Evolutionary conservation across 2,888 invertebrate species (phyloP).

Genomic region (Dinocampus coccinellae): DNA sequence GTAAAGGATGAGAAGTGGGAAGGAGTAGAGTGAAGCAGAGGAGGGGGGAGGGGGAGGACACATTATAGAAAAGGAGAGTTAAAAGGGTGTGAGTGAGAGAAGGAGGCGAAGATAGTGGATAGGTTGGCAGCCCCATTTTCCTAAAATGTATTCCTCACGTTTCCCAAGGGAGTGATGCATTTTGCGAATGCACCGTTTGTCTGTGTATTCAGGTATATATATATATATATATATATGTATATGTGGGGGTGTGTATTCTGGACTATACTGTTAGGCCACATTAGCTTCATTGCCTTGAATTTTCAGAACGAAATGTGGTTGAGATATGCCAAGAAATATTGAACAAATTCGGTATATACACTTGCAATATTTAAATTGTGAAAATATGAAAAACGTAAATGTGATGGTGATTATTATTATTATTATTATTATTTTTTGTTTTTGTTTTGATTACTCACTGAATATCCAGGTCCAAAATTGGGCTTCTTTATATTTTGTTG

Average conservation of each 20-base stretch:
- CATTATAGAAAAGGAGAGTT: slow-evolving; percentile 3
- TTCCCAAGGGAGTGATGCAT: slow-evolving; percentile 42
- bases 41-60: slow-evolving; percentile 6
- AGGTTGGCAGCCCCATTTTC: slow-evolving; percentile 42
- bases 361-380: not conserved
- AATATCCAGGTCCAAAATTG: slow-evolving; percentile 71
- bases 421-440: not conserved
- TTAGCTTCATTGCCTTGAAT: slow-evolving; percentile 1
- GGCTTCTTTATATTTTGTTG: slow-evolving; percentile 62
- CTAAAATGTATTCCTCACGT: slow-evolving; percentile 43
- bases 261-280: not conserved
- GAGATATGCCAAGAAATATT: not conserved
- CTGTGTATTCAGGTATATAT: slow-evolving; percentile 15
- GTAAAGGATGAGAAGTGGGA: too few species aligned
- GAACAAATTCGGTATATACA: not conserved
- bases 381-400: not conserved
- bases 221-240: too few species aligned
- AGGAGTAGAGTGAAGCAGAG: too few species aligned
- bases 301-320: not conserved
- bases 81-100: too few species aligned
- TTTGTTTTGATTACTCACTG: slow-evolving; percentile 72
- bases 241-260: not conserved
- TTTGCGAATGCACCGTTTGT: slow-evolving; percentile 39
- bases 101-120: slow-evolving; percentile 9
- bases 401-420: not conserved